Conservation (phyloP, 2,113 vertebrate genomes). For the Eira barbara region DNA sequence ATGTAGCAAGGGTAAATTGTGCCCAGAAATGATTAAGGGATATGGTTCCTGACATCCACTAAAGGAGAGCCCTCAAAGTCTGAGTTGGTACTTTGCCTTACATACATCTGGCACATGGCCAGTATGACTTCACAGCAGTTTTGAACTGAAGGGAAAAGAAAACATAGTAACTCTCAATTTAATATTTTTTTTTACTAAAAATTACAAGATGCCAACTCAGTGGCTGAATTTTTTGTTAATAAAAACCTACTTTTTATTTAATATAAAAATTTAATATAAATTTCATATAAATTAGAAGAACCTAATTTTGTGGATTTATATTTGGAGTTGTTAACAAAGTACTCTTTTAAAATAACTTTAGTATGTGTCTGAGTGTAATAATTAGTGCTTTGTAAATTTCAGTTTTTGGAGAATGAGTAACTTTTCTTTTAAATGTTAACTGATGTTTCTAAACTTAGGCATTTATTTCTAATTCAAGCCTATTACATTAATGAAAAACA, state of each 20-base stretch:
- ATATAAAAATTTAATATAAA: too few species aligned
- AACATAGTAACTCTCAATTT: not conserved
- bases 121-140: not conserved
- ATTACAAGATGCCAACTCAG: not conserved
- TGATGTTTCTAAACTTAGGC: not conserved
- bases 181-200: slow-evolving; percentile 3
- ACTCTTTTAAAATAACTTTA: not conserved
- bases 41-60: not conserved
- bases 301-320: not conserved
- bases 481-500: slow-evolving; percentile 26
- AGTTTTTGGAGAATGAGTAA: not conserved
- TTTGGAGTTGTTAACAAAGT: not conserved
- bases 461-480: slow-evolving; percentile 14
- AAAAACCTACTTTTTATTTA: not conserved
- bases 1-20: not conserved
- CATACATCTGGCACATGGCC: not conserved
- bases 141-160: not conserved
- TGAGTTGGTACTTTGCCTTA: not conserved
- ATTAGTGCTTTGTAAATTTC: not conserved
- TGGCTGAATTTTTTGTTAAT: slow-evolving; percentile 1
- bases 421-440: not conserved
- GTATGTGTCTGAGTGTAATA: not conserved
- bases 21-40: not conserved
- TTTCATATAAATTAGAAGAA: not conserved
- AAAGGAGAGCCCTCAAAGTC: not conserved